Conservation (phyloP, 64 coral and sea anemone genomes). For the Actinia equina region DNA sequence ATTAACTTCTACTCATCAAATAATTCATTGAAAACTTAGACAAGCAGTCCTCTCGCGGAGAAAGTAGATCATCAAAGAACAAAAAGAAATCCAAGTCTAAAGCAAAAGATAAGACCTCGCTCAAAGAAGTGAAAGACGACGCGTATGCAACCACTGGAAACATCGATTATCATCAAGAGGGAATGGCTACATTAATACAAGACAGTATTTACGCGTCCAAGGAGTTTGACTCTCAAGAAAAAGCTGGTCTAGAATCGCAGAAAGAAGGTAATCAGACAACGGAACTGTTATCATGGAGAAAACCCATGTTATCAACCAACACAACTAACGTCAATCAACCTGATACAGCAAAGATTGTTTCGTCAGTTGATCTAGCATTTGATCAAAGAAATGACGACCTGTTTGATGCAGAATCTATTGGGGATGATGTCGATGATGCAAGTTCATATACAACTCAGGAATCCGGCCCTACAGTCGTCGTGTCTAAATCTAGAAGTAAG, state of each 20-base stretch:
- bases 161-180: not conserved
- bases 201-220: not conserved
- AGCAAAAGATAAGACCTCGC: slow-evolving; percentile 1
- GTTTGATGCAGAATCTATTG: not conserved
- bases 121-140: slow-evolving; percentile 1
- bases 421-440: not conserved
- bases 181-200: not conserved
- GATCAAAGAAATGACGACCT: not conserved
- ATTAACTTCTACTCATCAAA: not conserved
- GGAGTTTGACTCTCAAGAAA: not conserved
- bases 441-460: not conserved
- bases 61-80: slow-evolving; percentile 43
- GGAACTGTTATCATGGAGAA: not conserved
- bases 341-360: not conserved
- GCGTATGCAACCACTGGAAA: not conserved
- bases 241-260: not conserved
- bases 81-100: slow-evolving; percentile 48
- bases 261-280: not conserved
- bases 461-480: not conserved
- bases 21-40: not conserved
- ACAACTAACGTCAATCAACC: not conserved
- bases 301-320: not conserved
- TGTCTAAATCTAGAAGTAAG: slow-evolving; percentile 15
- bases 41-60: not conserved
- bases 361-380: not conserved